These are phyloP conservation scores for Acanthurus leucopareius DNA, from an alignment of 2,797 vertebrate genomes.

Conservation along the genomic window DNA sequence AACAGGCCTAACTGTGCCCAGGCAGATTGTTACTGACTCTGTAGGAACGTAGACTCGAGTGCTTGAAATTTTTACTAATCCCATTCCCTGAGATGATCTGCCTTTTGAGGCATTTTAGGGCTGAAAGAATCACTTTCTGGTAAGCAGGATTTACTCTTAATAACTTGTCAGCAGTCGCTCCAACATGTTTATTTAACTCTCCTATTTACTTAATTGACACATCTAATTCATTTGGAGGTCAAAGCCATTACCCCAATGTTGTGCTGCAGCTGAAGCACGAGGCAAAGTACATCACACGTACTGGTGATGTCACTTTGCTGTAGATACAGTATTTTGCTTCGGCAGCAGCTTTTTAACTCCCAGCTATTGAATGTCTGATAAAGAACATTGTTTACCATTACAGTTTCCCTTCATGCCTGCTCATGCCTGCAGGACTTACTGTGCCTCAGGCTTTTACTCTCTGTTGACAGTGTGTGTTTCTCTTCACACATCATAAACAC, in stretches of 20 bases:
- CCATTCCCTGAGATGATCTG: slow-evolving; percentile 56
- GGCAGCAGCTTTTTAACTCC: slow-evolving; percentile 46
- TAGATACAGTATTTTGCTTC: slow-evolving; percentile 21
- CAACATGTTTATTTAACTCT: slow-evolving; percentile 25
- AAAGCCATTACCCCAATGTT: background rate
- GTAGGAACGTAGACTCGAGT: slow-evolving; percentile 33
- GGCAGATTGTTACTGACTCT: slow-evolving; percentile 32
- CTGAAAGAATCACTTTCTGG: slow-evolving; percentile 42
- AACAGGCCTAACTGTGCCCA: slow-evolving; percentile 24
- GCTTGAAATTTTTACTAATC: slow-evolving; percentile 51
- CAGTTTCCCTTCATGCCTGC: slow-evolving; percentile 44
- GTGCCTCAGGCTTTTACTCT: slow-evolving; percentile 46
- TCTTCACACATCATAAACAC: slow-evolving; percentile 31
- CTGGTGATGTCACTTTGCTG: slow-evolving; percentile 36
- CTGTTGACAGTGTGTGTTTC: slow-evolving; percentile 28
- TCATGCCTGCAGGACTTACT: slow-evolving; percentile 64
- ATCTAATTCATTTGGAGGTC: slow-evolving; percentile 29
- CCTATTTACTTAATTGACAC: slow-evolving; percentile 15
- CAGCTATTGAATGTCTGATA: slow-evolving; percentile 51
- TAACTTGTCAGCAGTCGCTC: slow-evolving; percentile 10
- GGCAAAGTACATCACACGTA: slow-evolving; percentile 18
- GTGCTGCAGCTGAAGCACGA: slow-evolving; percentile 30
- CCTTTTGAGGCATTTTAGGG: slow-evolving; percentile 53
- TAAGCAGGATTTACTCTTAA: slow-evolving; percentile 41
- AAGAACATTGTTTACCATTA: slow-evolving; percentile 54